phyloP scores from a whole-genome alignment of 2,797 vertebrate species.

The Antrozous pallidus region DNA sequence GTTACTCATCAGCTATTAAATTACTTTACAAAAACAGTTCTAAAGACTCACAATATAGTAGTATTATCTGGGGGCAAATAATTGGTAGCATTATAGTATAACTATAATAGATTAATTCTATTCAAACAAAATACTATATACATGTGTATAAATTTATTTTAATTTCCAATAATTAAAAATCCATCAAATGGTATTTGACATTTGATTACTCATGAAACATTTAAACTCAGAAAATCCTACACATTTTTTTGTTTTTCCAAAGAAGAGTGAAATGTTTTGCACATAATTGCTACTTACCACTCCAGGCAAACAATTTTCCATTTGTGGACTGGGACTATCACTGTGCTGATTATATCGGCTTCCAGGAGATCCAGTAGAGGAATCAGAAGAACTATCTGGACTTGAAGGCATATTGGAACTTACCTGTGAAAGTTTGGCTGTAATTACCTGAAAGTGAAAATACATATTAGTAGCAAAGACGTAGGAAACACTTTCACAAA shows the following conservation, averaged over 20 bases:
- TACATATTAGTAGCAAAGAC: not conserved
- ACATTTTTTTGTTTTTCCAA: not conserved
- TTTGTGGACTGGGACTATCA: constrained; percentile 95
- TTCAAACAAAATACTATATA: not conserved
- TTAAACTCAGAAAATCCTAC: not conserved
- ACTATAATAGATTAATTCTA: not conserved
- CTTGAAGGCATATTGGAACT: constrained; percentile 98
- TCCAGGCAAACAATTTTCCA: constrained; percentile 96
- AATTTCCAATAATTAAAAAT: not conserved
- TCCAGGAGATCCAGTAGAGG: constrained; percentile 94
- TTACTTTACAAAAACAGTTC: constrained; percentile 17
- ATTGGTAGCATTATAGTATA: not conserved
- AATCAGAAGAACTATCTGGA: constrained; percentile 96
- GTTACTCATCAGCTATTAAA: constrained; percentile 66
- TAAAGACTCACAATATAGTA: not conserved
- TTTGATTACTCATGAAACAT: not conserved
- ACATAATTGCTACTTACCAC: constrained; percentile 87
- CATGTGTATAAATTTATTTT: not conserved
- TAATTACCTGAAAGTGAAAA: constrained; percentile 89
- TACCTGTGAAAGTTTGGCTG: constrained; percentile 96
- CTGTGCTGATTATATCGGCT: constrained; percentile 96
- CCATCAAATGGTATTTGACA: not conserved
- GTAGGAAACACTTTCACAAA: not conserved
- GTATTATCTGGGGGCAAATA: not conserved
- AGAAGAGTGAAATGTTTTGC: not conserved